Evolutionary conservation across 2,888 invertebrate genomes (phyloP).

Genomic region (Cerastis rubricosa): DNA sequence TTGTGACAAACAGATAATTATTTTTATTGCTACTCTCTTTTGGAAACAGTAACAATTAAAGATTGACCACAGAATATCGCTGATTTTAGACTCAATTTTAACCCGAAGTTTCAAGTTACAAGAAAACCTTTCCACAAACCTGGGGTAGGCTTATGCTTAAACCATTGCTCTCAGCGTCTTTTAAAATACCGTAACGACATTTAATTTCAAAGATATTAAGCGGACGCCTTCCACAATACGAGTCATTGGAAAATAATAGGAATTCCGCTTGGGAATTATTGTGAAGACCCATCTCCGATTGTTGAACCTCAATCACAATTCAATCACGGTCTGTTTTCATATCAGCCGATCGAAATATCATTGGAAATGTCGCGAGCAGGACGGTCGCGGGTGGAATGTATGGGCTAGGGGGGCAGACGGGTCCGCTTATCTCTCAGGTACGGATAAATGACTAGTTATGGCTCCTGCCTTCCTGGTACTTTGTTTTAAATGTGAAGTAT

Average conservation of each 20-base stretch:
- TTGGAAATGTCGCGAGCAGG: slow-evolving; percentile 80
- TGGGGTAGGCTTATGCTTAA: neutral
- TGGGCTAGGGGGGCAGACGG: slow-evolving; percentile 11
- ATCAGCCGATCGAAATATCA: slow-evolving; percentile 82
- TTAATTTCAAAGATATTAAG: slow-evolving; percentile 38
- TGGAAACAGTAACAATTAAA: neutral
- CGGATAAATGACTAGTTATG: neutral
- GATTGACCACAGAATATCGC: neutral
- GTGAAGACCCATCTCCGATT: slow-evolving; percentile 69
- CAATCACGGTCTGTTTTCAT: slow-evolving; percentile 83
- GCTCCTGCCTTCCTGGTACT: neutral
- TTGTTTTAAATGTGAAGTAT: neutral
- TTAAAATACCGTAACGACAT: slow-evolving; percentile 10
- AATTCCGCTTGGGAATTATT: slow-evolving; percentile 63
- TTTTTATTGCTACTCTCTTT: neutral
- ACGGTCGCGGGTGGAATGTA: slow-evolving; percentile 52
- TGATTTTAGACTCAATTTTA: neutral
- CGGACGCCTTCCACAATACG: slow-evolving; percentile 43
- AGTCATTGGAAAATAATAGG: slow-evolving; percentile 61
- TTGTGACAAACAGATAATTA: neutral
- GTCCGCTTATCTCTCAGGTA: neutral
- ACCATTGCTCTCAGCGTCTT: neutral
- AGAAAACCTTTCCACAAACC: neutral
- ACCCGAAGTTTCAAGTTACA: neutral
- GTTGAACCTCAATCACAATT: slow-evolving; percentile 78